These are phyloP conservation scores for Cataglyphis albicans DNA, from an alignment of 2,888 invertebrate species.

Conservation along the genomic window DNA sequence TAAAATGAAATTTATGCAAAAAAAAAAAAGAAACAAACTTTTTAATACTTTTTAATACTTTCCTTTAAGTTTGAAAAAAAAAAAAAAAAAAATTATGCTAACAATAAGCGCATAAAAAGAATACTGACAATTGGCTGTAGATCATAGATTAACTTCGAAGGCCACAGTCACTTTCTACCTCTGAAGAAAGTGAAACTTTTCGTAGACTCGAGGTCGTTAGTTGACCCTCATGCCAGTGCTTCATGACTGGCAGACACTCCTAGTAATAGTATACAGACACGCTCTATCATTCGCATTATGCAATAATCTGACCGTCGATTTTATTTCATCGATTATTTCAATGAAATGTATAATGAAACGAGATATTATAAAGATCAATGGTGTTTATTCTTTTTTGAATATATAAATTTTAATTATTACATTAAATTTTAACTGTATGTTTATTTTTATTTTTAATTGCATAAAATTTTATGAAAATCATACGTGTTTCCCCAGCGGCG, in stretches of 20 bases:
- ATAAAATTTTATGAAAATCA: background rate
- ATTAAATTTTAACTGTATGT: background rate
- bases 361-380: background rate
- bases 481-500: background rate
- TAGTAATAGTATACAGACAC: background rate
- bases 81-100: background rate
- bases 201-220: slow-evolving; percentile 52
- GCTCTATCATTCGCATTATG: slow-evolving; percentile 9
- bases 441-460: background rate
- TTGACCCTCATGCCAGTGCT: slow-evolving; percentile 64
- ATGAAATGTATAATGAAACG: background rate
- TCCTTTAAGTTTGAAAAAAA: background rate
- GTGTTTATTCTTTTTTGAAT: background rate
- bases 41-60: background rate
- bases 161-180: slow-evolving; percentile 75
- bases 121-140: background rate
- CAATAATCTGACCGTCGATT: background rate
- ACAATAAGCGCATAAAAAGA: background rate
- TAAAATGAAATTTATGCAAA: background rate
- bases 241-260: slow-evolving; percentile 23
- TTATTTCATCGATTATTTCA: background rate
- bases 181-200: slow-evolving; percentile 74
- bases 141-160: slow-evolving; percentile 56
- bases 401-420: background rate
- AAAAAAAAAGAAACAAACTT: background rate